These are phyloP conservation scores for Thecocarcelia acutangulata DNA, from an alignment of 2,888 invertebrate species.

Conservation along the genomic window DNA sequence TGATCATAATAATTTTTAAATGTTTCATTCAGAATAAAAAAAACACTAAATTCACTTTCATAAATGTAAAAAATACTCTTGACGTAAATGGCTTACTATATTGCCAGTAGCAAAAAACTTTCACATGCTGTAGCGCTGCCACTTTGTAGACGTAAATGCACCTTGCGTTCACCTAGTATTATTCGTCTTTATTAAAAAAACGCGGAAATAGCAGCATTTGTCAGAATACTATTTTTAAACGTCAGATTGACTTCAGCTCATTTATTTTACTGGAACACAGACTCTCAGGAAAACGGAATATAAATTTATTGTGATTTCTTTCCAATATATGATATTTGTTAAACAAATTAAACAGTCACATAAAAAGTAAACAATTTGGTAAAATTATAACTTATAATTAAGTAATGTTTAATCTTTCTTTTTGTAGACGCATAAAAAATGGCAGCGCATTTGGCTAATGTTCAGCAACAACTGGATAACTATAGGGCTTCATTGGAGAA, in stretches of 20 bases:
- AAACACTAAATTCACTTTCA: too few species aligned
- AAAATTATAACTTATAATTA: not conserved
- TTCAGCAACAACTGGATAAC: conserved; percentile 78
- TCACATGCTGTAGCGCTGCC: too few species aligned
- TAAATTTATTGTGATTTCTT: conserved; percentile 53
- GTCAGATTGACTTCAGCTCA: conserved; percentile 48
- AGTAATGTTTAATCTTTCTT: not conserved
- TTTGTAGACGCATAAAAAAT: conserved; percentile 47
- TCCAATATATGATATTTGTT: not conserved
- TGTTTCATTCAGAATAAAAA: too few species aligned
- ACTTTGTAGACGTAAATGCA: too few species aligned
- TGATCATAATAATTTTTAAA: too few species aligned
- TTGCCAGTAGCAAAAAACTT: too few species aligned
- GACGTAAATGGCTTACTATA: too few species aligned
- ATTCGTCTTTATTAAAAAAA: too few species aligned
- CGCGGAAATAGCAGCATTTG: not conserved
- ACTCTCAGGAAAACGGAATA: conserved; percentile 39
- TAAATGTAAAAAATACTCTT: too few species aligned
- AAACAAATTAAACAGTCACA: conserved; percentile 3
- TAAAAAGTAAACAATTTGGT: conserved; percentile 20
- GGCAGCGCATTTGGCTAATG: conserved; percentile 67
- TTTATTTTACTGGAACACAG: conserved; percentile 9
- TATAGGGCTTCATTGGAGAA: conserved; percentile 85
- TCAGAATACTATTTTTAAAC: conserved; percentile 27
- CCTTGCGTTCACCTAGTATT: too few species aligned